A percentile compares a stretch with the other conserved stretches of the same genome.
These are phyloP conservation scores for Eonycteris spelaea DNA, from an alignment of 2,113 vertebrate species.

Conservation along the genomic window DNA sequence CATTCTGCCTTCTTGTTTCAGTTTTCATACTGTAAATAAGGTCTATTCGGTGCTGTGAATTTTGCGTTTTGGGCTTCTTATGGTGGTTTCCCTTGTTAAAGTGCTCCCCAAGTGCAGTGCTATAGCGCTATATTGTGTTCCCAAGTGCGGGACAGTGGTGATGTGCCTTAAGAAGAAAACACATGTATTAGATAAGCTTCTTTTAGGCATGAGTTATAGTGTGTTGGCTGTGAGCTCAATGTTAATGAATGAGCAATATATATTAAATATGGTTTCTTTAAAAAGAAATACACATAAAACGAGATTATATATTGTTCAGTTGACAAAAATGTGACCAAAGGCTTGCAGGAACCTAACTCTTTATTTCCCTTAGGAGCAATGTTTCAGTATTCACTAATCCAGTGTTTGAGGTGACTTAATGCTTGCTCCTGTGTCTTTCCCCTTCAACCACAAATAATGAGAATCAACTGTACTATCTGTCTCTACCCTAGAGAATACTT, in stretches of 20 bases:
- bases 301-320: background rate
- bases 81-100: background rate
- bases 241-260: background rate
- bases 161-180: background rate
- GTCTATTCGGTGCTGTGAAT: too few relatives aligned
- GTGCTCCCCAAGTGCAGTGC: background rate
- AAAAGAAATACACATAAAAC: background rate
- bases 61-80: background rate
- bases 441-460: background rate
- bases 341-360: background rate
- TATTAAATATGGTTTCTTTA: background rate
- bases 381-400: background rate
- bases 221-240: accelerated
- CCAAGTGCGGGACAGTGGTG: background rate
- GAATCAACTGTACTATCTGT: too few relatives aligned
- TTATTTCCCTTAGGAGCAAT: background rate
- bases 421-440: too few relatives aligned
- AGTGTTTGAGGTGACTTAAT: background rate
- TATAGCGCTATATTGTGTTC: background rate
- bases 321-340: background rate
- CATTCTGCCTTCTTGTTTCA: background rate
- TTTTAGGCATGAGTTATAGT: background rate
- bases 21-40: background rate
- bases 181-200: background rate
- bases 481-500: background rate